Evolutionary conservation across 2,113 vertebrate genomes (phyloP).

Genomic region (Datnioides undecimradiatus): DNA sequence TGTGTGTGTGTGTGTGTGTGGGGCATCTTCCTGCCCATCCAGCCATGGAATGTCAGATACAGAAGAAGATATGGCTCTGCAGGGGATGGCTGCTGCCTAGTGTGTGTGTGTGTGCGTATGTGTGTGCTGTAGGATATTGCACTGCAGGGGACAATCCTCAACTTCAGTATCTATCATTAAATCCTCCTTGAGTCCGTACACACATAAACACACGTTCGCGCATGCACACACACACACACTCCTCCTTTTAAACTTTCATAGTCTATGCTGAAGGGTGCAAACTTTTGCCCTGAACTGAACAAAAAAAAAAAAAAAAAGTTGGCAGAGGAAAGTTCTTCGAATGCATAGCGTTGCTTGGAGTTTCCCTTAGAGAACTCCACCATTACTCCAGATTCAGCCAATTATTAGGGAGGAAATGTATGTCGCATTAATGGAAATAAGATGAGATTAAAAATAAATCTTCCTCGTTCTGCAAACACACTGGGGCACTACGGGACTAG

Average conservation of each 20-base stretch:
- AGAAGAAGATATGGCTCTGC: constrained; percentile 62
- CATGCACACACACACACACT: neutral
- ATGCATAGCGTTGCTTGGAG: neutral
- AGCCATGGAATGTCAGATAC: constrained; percentile 62
- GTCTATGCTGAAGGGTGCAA: constrained; percentile 26
- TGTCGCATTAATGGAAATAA: neutral
- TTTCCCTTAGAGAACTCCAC: neutral
- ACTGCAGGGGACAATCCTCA: constrained; percentile 59
- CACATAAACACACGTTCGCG: neutral
- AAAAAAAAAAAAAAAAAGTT: no score
- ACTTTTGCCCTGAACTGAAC: constrained; percentile 39
- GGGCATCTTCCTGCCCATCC: constrained; percentile 40
- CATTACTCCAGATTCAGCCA: neutral
- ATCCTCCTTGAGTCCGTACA: constrained; percentile 45
- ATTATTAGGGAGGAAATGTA: neutral
- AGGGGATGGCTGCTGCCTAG: constrained; percentile 44
- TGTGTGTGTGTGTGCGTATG: constrained; percentile 29
- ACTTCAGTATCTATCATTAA: constrained; percentile 68
- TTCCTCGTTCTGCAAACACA: neutral
- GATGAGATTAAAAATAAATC: neutral
- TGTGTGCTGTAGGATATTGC: constrained; percentile 52
- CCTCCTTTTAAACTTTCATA: constrained; percentile 53
- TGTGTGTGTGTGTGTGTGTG: constrained; percentile 13
- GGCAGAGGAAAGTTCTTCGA: constrained; percentile 6
- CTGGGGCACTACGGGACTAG: no score